Conservation (phyloP, 2,888 invertebrate species). For the Hyposoter dolosus region DNA sequence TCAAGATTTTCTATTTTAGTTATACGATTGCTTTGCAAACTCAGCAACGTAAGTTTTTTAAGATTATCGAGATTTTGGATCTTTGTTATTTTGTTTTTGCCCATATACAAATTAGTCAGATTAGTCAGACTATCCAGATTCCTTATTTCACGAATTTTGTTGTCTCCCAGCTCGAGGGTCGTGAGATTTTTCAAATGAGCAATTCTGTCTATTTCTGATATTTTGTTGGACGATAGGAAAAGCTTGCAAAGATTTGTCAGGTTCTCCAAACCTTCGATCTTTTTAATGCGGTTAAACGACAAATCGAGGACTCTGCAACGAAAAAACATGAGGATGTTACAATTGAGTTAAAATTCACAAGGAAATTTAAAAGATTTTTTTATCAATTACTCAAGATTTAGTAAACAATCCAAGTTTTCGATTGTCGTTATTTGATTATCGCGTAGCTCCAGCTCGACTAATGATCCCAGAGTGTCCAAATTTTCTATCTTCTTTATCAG, state of each 20-base stretch:
- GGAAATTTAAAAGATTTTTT: background rate
- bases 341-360: background rate
- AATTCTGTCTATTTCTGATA: conserved; percentile 95
- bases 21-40: conserved; percentile 96
- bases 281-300: conserved; percentile 96
- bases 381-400: conserved; percentile 92
- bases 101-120: conserved; percentile 93
- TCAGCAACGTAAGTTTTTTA: conserved; percentile 91
- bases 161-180: conserved; percentile 97
- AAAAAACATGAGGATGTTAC: conserved; percentile 70
- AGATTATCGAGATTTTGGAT: conserved; percentile 93
- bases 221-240: conserved; percentile 96
- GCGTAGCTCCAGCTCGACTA: conserved; percentile 96
- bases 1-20: conserved; percentile 94
- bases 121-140: conserved; percentile 92
- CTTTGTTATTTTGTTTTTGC: conserved; percentile 97
- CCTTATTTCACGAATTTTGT: conserved; percentile 95
- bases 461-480: conserved; percentile 89
- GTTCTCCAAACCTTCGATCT: conserved; percentile 93
- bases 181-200: conserved; percentile 91
- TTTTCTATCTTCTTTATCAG: conserved; percentile 97
- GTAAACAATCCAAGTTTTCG: conserved; percentile 94
- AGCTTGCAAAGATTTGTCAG: conserved; percentile 92
- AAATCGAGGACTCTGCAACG: conserved; percentile 93
- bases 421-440: conserved; percentile 98